Evolutionary conservation across 2,888 invertebrate genomes (phyloP), one percentile per base, ranked within the genome.

Genomic region (Cerastis rubricosa): DNA sequence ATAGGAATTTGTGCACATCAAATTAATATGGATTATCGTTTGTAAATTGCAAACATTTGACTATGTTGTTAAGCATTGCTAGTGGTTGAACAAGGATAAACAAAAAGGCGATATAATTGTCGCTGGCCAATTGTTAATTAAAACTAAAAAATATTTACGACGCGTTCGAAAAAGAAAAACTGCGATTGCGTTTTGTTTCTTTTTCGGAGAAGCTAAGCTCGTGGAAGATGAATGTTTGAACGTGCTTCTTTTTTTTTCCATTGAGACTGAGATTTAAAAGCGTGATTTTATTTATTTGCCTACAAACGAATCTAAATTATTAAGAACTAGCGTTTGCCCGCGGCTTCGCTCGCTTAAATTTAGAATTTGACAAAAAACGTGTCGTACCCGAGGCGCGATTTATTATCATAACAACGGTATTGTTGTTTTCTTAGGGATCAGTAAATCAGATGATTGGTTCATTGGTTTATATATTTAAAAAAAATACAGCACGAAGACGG

Each of bases 81-180:
- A 43, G 22, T 51, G 19, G 40, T 35, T 40, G 29, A 75, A 43
- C n/a, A 57, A 29, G 17, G 25, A 65, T 35, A 79, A 51, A 51
- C 45, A n/a, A 2, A 69, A 47, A 65, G 8, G 35, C 35, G 19
- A 73, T 61, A 45, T n/a, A 61, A 84, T 61, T 72, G 59, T 65
- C 40, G 11, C 68, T 66, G 35, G 35, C 29, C 68, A 85, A 66
- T 74, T 81, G 74, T 73, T 84, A 79, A 84, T 81, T 81, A 79
- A 81, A 83, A 81, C 72, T 73, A 80, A 73, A 84, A 81, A 69
- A 80, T 80, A 81, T 81, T 81, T 80, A 81, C 73, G 68, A 69
- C 81, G 19, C 43, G 35, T 73, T 73, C 65, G 81, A 57, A 81
- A 78, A 65, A 85, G 64, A 80, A 80, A 69, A 73, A 74, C 51